These are phyloP conservation scores for Scyliorhinus canicula DNA, from an alignment of 2,797 vertebrate species.

Conservation along the genomic window DNA sequence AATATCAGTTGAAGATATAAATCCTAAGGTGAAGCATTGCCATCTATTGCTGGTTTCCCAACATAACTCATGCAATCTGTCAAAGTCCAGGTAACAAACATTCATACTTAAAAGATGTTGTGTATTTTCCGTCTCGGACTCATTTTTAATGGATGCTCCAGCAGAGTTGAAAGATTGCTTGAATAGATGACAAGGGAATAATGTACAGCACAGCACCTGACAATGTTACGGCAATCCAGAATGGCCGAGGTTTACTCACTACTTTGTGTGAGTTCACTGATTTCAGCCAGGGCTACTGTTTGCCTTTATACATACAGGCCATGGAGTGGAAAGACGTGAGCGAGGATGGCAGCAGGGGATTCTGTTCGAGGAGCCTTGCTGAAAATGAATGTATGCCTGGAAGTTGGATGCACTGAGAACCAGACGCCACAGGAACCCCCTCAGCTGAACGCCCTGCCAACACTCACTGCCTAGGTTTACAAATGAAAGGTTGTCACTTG, in stretches of 20 bases:
- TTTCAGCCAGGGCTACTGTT: neutral
- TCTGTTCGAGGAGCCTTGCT: neutral
- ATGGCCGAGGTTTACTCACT: neutral
- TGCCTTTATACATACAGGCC: conserved; percentile 34
- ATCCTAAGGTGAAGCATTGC: neutral
- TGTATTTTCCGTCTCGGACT: neutral
- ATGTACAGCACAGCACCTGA: neutral
- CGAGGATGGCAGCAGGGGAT: conserved; percentile 38
- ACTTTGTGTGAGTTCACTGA: neutral
- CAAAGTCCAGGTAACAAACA: neutral
- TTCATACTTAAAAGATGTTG: neutral
- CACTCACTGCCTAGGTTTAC: neutral
- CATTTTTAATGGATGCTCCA: neutral
- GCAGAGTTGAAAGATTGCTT: neutral
- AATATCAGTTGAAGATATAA: neutral
- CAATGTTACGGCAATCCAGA: neutral
- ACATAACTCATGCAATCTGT: neutral
- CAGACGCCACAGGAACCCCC: neutral
- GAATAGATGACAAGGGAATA: neutral
- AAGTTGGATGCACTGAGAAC: neutral
- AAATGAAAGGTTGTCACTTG: neutral
- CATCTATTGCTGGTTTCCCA: neutral
- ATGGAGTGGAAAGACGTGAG: conserved; percentile 39
- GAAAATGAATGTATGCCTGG: neutral
- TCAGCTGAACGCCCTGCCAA: neutral